Evolutionary conservation across 2,113 vertebrate species (phyloP).

Genomic region (Bucco capensis): DNA sequence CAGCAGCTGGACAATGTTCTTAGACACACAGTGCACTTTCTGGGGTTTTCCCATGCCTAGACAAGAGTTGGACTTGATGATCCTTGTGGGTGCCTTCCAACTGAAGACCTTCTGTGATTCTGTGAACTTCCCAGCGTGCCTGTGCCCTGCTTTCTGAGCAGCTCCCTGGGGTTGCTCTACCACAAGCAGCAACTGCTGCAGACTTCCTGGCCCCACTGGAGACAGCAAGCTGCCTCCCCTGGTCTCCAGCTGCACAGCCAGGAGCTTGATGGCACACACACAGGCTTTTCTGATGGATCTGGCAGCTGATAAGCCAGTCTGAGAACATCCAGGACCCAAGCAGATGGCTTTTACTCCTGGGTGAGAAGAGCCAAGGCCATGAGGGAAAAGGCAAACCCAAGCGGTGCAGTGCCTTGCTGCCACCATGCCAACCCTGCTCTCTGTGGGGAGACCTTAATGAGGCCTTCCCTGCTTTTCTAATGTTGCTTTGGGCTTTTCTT

Average conservation of each 20-base stretch:
- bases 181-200: neutral
- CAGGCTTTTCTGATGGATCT: neutral
- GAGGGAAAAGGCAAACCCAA: neutral
- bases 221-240: neutral
- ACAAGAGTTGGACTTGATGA: too few relatives aligned
- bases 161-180: rapidly evolving
- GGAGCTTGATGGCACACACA: neutral
- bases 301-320: neutral
- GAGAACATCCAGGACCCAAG: neutral
- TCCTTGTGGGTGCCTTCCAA: too few relatives aligned
- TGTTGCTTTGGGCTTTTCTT: neutral
- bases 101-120: too few relatives aligned
- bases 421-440: rapidly evolving
- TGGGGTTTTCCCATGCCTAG: too few relatives aligned
- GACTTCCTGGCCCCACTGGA: rapidly evolving
- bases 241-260: neutral
- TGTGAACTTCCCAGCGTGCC: neutral
- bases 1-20: too few relatives aligned
- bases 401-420: rapidly evolving
- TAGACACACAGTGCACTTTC: too few relatives aligned
- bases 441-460: neutral
- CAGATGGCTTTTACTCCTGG: neutral
- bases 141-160: neutral
- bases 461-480: neutral
- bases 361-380: rapidly evolving